Conservation (phyloP, 2,888 invertebrate genomes). For the Cataglyphis altisquamis region DNA sequence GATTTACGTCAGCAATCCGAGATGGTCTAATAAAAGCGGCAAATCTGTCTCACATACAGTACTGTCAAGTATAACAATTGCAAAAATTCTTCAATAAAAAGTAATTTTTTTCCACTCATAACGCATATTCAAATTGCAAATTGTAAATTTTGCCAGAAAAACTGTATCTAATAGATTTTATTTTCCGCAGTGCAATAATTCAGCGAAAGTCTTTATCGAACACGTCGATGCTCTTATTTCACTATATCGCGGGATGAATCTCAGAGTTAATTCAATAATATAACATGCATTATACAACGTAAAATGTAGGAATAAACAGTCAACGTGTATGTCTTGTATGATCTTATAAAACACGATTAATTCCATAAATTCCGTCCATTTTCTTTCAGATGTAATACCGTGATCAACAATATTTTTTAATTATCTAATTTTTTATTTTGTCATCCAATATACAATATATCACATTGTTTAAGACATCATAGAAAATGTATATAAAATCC, state of each 20-base stretch:
- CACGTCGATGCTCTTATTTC: background rate
- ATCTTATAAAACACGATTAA: constrained; percentile 10
- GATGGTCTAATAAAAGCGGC: background rate
- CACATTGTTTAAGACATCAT: background rate
- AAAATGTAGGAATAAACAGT: background rate
- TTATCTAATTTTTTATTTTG: background rate
- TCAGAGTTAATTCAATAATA: constrained; percentile 11
- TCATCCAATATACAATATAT: background rate
- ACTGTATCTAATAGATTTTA: background rate
- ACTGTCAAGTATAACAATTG: background rate
- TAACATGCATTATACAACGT: background rate
- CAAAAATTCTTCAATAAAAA: constrained; percentile 10
- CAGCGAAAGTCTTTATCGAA: background rate
- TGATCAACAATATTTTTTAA: background rate
- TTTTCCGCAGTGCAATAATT: background rate
- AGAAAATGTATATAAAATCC: too few species aligned
- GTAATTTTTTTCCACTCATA: background rate
- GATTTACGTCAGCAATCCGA: background rate
- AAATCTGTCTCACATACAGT: background rate
- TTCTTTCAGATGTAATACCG: background rate
- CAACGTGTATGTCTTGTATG: background rate
- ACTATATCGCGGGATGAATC: background rate
- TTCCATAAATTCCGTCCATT: background rate
- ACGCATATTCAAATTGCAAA: background rate
- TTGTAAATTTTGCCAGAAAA: background rate